These are phyloP conservation scores for Tiaroga cobitis DNA, from an alignment of 2,797 vertebrate genomes.

Conservation along the genomic window DNA sequence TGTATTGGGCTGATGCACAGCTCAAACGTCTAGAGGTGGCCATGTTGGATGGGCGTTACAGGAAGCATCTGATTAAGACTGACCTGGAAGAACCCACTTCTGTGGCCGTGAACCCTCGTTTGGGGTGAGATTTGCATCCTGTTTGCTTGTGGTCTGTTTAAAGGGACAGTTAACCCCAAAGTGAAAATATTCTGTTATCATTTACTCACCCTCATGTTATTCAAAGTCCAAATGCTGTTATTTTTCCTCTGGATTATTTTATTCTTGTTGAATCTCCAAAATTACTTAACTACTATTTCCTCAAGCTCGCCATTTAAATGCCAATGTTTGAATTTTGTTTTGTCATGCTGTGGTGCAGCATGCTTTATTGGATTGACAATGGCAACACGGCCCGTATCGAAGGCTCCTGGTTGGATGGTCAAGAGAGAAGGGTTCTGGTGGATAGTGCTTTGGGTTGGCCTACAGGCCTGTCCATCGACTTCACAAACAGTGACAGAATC, in stretches of 20 bases:
- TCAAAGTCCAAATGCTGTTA: background rate
- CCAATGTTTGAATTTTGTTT: background rate
- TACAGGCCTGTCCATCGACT: conserved; percentile 92
- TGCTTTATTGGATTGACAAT: conserved; percentile 98
- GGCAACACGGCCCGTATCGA: conserved; percentile 91
- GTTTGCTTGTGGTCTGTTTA: background rate
- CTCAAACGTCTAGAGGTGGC: conserved; percentile 95
- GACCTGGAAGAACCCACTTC: conserved; percentile 91
- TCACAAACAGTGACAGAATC: conserved; percentile 89
- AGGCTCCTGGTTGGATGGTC: conserved; percentile 96
- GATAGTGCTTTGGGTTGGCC: conserved; percentile 93
- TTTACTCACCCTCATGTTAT: background rate
- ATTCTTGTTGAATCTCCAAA: background rate
- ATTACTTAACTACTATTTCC: background rate
- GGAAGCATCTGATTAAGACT: conserved; percentile 91
- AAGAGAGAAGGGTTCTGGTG: conserved; percentile 84
- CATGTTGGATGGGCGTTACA: conserved; percentile 92
- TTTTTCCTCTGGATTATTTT: background rate
- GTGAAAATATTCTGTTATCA: background rate
- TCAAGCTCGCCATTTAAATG: background rate
- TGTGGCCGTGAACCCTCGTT: conserved; percentile 90
- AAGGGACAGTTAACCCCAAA: background rate
- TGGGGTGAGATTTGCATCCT: conserved; percentile 79
- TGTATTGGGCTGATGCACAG: conserved; percentile 97
- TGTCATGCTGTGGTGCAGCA: conserved; percentile 64